Base-by-base conservation (phyloP, 2,797 vertebrate species). In the Enteromius thamalakanensis region DNA sequence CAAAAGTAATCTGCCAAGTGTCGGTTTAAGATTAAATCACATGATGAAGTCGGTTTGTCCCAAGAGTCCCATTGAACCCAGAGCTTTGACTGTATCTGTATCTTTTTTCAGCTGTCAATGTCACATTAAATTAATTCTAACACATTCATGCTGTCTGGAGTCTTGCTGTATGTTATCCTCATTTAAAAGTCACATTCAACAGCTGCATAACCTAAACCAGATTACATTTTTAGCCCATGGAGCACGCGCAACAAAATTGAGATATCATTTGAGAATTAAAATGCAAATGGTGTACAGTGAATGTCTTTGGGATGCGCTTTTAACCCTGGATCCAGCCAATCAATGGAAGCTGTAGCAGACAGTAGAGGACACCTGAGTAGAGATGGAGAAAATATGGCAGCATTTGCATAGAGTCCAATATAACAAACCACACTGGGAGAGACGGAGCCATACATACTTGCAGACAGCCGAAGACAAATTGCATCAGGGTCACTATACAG, bases 101-200 rank as follows among this genome's bases (percentile, higher is more conserved):
- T 87, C 86, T 89, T 74, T 79, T 42, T 14, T 67, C 65, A 87
- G 89, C 89, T 92, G 91, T 92, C 90, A 91, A 87, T 91, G 91
- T 91, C 80, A 90, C 80, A 94, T 93, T 92, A 93, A 94, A 94
- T 90, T 83, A 79, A 87, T 91, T 89, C 91, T 90, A 87, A 90
- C 92, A 89, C 90, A 81, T 91, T 88, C 87, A 70, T 91, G 84
- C 87, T 91, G 92, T 92, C 85, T 93, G 88, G 90, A 89, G 91
- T 94, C 89, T 92, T 91, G 92, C 90, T 93, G 76, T 77, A 65
- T 42, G 42, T n/a, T 70, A 40, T 74, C n/a, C 72, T 72, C 69
- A 69, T 70, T 81, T 40, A 53, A 47, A 32, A 74, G 64, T 72
- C 47, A 67, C 34, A 67, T 51, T 71, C 53, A 19, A 37, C 21